phyloP scores from a whole-genome alignment of 2,888 invertebrate species.

The Plagodis dolabraria region DNA sequence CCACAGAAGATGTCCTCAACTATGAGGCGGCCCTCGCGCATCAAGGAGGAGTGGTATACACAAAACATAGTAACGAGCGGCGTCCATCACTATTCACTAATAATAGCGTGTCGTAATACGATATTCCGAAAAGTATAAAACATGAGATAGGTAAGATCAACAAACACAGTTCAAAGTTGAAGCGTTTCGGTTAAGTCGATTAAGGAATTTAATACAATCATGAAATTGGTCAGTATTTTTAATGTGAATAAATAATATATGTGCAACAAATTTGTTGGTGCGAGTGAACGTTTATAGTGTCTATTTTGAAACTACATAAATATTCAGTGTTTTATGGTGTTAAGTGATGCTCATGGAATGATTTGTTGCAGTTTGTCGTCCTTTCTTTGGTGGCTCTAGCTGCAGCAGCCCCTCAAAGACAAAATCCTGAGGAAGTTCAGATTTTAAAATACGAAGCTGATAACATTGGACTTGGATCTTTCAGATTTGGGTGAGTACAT shows the following conservation, averaged over 20 bases:
- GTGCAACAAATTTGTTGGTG: background rate
- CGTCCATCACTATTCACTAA: slow-evolving; percentile 63
- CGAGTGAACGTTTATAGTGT: background rate
- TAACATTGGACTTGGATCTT: slow-evolving; percentile 69
- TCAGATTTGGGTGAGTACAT: slow-evolving; percentile 60
- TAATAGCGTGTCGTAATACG: slow-evolving; percentile 65
- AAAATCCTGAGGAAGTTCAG: slow-evolving; percentile 54
- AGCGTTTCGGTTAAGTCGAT: slow-evolving; percentile 50
- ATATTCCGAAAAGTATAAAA: slow-evolving; percentile 73
- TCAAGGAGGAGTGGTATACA: slow-evolving; percentile 62
- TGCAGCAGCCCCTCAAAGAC: slow-evolving; percentile 60
- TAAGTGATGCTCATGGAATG: slow-evolving; percentile 36
- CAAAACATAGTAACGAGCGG: slow-evolving; percentile 69
- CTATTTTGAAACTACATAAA: background rate
- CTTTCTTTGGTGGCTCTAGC: slow-evolving; percentile 65
- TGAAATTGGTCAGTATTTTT: slow-evolving; percentile 66
- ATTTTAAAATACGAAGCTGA: slow-evolving; percentile 63
- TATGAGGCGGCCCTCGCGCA: slow-evolving; percentile 58
- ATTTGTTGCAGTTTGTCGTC: slow-evolving; percentile 70
- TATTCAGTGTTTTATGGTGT: slow-evolving; percentile 4
- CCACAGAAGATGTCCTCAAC: slow-evolving; percentile 64
- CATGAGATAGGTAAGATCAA: slow-evolving; percentile 56
- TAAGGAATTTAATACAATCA: slow-evolving; percentile 47
- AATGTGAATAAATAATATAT: slow-evolving; percentile 1
- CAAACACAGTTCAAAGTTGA: slow-evolving; percentile 62